These are phyloP conservation scores for Drosophila histrio DNA, from an alignment of 2,888 invertebrate genomes.

Conservation along the genomic window DNA sequence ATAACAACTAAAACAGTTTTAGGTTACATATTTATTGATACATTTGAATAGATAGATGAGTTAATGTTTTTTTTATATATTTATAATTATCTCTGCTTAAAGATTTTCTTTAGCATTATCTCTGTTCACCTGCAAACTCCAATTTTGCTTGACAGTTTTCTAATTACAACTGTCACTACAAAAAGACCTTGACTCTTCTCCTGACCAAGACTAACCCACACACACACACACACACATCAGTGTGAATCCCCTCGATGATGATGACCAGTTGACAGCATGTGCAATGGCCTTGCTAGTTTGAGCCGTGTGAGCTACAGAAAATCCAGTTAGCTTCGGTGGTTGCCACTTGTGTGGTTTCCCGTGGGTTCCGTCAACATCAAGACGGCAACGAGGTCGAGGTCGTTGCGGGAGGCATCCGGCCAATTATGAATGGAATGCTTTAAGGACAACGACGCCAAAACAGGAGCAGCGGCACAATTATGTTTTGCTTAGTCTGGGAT, in stretches of 20 bases:
- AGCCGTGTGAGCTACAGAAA: constrained; percentile 1
- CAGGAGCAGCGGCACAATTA: constrained; percentile 26
- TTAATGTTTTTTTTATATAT: neutral
- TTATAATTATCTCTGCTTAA: too few relatives aligned
- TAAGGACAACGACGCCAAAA: constrained; percentile 20
- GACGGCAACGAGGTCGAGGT: constrained; percentile 58
- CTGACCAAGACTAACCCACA: neutral
- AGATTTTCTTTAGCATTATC: too few relatives aligned
- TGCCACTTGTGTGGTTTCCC: constrained; percentile 45
- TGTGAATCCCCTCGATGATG: neutral
- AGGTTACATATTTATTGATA: neutral
- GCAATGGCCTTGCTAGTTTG: constrained; percentile 13
- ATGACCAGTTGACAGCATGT: neutral
- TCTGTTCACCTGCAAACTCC: neutral
- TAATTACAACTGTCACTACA: neutral
- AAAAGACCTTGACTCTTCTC: neutral
- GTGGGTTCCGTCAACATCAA: constrained; percentile 30
- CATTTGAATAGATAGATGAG: neutral
- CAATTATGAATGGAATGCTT: constrained; percentile 77
- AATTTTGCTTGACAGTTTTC: neutral
- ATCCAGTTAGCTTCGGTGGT: constrained; percentile 20
- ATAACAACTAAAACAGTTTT: too few relatives aligned
- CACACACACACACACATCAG: too few relatives aligned
- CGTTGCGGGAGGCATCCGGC: constrained; percentile 50
- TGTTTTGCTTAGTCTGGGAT: constrained; percentile 1